Percentiles rank a stretch among this genome's conserved stretches.
phyloP scores from a whole-genome alignment of 2,888 invertebrate species.

The Rhagium mordax region DNA sequence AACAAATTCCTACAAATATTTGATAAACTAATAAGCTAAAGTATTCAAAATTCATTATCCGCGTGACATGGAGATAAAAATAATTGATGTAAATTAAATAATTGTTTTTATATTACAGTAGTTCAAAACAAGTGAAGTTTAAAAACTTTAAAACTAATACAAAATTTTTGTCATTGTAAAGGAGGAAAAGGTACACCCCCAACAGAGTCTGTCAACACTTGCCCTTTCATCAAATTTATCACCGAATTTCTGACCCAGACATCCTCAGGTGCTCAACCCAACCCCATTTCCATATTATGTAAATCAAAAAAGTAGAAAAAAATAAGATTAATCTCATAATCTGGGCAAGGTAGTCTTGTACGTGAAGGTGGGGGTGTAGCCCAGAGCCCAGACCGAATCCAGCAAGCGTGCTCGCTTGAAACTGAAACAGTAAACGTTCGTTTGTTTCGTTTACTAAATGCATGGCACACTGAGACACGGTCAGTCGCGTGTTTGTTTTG shows the following conservation, averaged over 20 bases:
- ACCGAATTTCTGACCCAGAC: neutral
- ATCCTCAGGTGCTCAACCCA: conserved; percentile 35
- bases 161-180: too few relatives aligned
- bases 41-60: too few relatives aligned
- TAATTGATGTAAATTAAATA: too few relatives aligned
- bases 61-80: too few relatives aligned
- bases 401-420: conserved; percentile 26
- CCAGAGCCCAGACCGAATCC: conserved; percentile 8
- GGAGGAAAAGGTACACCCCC: neutral
- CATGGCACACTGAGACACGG: conserved; percentile 43
- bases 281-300: conserved; percentile 35
- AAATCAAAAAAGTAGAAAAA: conserved; percentile 25
- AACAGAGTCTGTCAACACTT: neutral
- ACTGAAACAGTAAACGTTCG: conserved; percentile 42
- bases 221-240: neutral
- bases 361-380: conserved; percentile 39
- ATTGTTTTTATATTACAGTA: too few relatives aligned
- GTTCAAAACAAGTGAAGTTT: too few relatives aligned
- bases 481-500: conserved; percentile 45
- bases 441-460: conserved; percentile 44
- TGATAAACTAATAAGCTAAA: neutral
- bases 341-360: conserved; percentile 31
- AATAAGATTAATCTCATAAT: conserved; percentile 31
- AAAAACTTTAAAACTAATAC: too few relatives aligned
- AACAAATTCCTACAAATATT: neutral